phyloP scores from a whole-genome alignment of 2,888 invertebrate genomes.

The Meandrusa payeni region DNA sequence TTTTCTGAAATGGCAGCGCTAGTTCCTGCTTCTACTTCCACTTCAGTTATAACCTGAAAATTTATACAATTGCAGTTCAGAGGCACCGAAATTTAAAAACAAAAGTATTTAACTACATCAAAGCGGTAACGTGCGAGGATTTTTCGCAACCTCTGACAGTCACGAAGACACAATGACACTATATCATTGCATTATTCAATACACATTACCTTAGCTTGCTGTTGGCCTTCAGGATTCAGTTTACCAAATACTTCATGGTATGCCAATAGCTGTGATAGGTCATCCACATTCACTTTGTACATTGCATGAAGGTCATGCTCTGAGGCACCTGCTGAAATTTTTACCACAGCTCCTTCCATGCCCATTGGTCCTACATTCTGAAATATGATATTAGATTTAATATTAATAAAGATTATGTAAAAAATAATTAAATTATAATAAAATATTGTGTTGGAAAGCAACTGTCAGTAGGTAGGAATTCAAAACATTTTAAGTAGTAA shows the following conservation, averaged over 20 bases:
- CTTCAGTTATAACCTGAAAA: conserved; percentile 58
- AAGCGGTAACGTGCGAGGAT: no score
- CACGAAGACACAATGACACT: no score
- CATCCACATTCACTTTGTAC: conserved; percentile 91
- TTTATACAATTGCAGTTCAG: no score
- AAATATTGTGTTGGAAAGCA: not conserved
- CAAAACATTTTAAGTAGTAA: no score
- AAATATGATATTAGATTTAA: conserved; percentile 14
- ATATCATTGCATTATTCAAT: conserved; percentile 5
- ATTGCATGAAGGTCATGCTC: conserved; percentile 90
- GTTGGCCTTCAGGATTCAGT: conserved; percentile 65
- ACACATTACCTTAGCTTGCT: conserved; percentile 51
- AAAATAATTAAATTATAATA: not conserved
- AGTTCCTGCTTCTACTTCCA: conserved; percentile 78
- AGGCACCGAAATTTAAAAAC: no score
- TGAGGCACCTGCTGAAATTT: conserved; percentile 84
- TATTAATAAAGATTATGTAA: not conserved
- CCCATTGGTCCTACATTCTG: conserved; percentile 69
- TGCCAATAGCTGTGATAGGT: conserved; percentile 90
- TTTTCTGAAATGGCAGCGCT: conserved; percentile 77
- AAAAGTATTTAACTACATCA: no score
- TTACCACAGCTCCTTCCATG: conserved; percentile 87
- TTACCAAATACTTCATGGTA: conserved; percentile 90
- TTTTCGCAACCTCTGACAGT: no score
- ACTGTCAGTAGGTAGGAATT: no score